Evolutionary conservation across 1,140 invertebrate genomes (phyloP).

Genomic region (Drosophila trapezifrons): DNA sequence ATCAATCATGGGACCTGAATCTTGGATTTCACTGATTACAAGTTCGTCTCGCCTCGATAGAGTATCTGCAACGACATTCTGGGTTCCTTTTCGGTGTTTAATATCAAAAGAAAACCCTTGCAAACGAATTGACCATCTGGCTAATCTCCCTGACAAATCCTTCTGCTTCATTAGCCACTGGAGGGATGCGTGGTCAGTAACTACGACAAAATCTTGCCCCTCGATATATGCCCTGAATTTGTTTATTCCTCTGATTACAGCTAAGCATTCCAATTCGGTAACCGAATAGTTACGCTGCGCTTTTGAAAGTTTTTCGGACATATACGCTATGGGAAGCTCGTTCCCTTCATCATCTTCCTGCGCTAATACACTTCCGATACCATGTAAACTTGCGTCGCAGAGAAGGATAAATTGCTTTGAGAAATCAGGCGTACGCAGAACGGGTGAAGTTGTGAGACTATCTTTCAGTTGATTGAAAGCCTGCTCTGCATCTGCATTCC

Average conservation of each 20-base stretch:
- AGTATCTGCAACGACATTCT: slow-evolving; percentile 18
- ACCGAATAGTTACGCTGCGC: slow-evolving; percentile 48
- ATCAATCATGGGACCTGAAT: slow-evolving; percentile 6
- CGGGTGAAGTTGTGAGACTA: background rate
- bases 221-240: slow-evolving; percentile 26
- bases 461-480: slow-evolving; percentile 16
- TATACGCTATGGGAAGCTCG: slow-evolving; percentile 52
- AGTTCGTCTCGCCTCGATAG: slow-evolving; percentile 3
- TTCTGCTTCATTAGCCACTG: slow-evolving; percentile 72
- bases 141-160: slow-evolving; percentile 67
- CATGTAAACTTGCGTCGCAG: slow-evolving; percentile 21
- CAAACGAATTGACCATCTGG: slow-evolving; percentile 22
- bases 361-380: slow-evolving; percentile 1
- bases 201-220: slow-evolving; percentile 72
- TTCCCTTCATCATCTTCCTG: slow-evolving; percentile 16
- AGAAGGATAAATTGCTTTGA: slow-evolving; percentile 27
- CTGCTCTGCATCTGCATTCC: background rate
- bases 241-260: slow-evolving; percentile 25
- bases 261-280: slow-evolving; percentile 42
- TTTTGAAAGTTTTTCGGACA: slow-evolving; percentile 47
- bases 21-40: background rate
- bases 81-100: background rate
- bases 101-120: slow-evolving; percentile 2
- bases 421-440: slow-evolving; percentile 20
- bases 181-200: slow-evolving; percentile 67